phyloP scores from a whole-genome alignment of 1,140 invertebrate species.

The Trigoniulus corallinus region DNA sequence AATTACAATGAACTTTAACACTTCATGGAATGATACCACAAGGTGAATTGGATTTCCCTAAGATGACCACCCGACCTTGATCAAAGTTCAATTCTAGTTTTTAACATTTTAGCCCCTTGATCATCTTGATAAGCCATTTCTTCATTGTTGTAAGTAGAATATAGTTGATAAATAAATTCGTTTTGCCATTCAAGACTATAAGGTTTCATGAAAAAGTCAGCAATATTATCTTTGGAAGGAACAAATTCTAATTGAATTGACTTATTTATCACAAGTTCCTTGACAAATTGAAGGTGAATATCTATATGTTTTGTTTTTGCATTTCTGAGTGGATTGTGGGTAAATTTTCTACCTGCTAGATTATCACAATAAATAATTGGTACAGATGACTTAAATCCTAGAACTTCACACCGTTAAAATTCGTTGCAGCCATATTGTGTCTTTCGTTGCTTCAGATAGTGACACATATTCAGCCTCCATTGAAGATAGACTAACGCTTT shows the following conservation, averaged over 20 bases:
- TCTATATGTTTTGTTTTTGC: not conserved
- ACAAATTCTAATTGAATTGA: not conserved
- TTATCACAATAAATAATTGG: not conserved
- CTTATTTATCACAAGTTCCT: not conserved
- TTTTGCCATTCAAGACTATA: too few relatives aligned
- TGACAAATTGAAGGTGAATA: not conserved
- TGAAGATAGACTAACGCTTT: not conserved
- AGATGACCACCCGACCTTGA: too few relatives aligned
- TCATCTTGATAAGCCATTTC: too few relatives aligned
- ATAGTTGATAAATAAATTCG: too few relatives aligned
- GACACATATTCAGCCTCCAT: not conserved
- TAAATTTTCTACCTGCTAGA: not conserved
- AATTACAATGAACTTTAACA: too few relatives aligned
- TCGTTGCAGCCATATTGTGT: not conserved
- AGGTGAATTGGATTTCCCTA: too few relatives aligned
- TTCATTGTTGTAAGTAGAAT: too few relatives aligned
- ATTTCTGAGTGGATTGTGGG: not conserved
- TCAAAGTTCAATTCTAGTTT: too few relatives aligned
- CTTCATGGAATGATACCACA: too few relatives aligned
- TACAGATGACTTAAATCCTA: not conserved
- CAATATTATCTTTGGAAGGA: not conserved
- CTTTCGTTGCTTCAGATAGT: not conserved
- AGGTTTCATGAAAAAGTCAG: not conserved
- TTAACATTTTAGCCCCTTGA: too few relatives aligned
- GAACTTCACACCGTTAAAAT: not conserved